Percentiles rank a stretch among this genome's conserved stretches.
Evolutionary conservation across 2,113 vertebrate species (phyloP).

Genomic region (Megaleporinus macrocephalus): DNA sequence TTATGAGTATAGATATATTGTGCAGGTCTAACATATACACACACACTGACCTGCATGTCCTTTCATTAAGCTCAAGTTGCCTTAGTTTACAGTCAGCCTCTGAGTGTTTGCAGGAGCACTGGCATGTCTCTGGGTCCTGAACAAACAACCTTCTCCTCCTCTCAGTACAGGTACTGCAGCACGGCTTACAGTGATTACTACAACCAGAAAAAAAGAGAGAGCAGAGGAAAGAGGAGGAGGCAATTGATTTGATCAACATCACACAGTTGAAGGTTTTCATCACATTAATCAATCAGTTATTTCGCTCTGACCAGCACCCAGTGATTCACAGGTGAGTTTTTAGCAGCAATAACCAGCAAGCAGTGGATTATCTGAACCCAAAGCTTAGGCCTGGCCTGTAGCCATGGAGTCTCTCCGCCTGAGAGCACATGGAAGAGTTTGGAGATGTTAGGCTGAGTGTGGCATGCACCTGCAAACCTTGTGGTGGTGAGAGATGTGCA

Average conservation of each 20-base stretch:
- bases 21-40: slow-evolving; percentile 59
- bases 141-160: slow-evolving; percentile 94
- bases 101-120: slow-evolving; percentile 98
- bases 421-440: slow-evolving; percentile 48
- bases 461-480: slow-evolving; percentile 52
- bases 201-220: slow-evolving; percentile 81
- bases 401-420: slow-evolving; percentile 6
- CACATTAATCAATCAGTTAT: background rate
- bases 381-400: background rate
- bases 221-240: slow-evolving; percentile 55
- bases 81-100: slow-evolving; percentile 94
- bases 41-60: slow-evolving; percentile 96
- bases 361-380: slow-evolving; percentile 6
- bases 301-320: background rate
- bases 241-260: background rate
- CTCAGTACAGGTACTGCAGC: slow-evolving; percentile 93
- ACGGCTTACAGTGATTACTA: slow-evolving; percentile 89
- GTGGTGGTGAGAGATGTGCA: slow-evolving; percentile 3
- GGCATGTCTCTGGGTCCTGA: slow-evolving; percentile 96
- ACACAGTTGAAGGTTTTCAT: background rate
- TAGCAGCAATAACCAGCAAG: slow-evolving; percentile 34
- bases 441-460: slow-evolving; percentile 40
- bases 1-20: too few relatives aligned
- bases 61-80: slow-evolving; percentile 98
- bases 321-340: background rate